Evolutionary conservation across 2,888 invertebrate species (phyloP), one percentile per base, ranked within the genome.

Genomic region (Eumacrocentrus americanus): DNA sequence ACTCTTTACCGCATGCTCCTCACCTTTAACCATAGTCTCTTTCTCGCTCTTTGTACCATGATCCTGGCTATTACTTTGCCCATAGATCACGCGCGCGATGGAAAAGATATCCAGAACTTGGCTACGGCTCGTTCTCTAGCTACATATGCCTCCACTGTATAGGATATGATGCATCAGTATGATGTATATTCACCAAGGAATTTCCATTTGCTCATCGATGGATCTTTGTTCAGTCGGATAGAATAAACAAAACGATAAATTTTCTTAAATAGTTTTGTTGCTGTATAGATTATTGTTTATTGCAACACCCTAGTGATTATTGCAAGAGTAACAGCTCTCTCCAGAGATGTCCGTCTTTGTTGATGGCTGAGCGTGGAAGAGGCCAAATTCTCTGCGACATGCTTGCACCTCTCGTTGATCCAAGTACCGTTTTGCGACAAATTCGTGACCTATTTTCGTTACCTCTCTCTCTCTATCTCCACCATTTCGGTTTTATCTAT

Each of bases 81-180:
- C 69, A 67, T 70, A 70, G 68, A 69, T 70, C 72, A 67, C 67
- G 67, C 61, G 69, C 62, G 66, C 67, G 67, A 67, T 69, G 42
- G 34, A 42, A 42, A 25, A 50, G 51, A 58, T 58, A 48, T 57
- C 23, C 42, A 51, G 34, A 34, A 55, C 55, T 55, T 29, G 34
- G 44, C 34, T 12, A 9, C 40, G 44, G 23, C 47, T 12, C 29
- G 46, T 55, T 35, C 35, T n/a, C n/a, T n/a, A n/a, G n/a, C n/a
- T n/a, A n/a, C n/a, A n/a, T n/a, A 25, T 9, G 23, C 52, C 23
- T 35, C 23, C 52, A 38, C 20, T 40, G 37, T 23, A 44, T 40
- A 16, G 44, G 11, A 11, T 37, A 29, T 29, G 29, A 29, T 29
- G 29, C 29, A 29, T 29, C 29, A 29, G 29, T 9, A 9, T 12